Evolutionary conservation across 2,888 invertebrate genomes (phyloP).

Genomic region (Urechis unicinctus): DNA sequence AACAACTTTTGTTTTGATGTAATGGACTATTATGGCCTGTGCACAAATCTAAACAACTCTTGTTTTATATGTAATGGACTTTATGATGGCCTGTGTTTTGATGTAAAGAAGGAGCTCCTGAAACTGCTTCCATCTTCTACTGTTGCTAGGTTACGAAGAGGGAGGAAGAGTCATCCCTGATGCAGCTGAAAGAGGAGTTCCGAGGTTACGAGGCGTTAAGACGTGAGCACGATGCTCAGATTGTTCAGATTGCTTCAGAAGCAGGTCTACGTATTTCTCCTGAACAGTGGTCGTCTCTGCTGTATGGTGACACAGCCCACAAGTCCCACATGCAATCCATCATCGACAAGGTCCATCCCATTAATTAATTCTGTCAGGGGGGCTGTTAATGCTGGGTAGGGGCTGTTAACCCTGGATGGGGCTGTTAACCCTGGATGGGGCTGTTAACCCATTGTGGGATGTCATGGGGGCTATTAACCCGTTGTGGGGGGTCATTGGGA

Average conservation of each 20-base stretch:
- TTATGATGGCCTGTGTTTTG: too few relatives aligned
- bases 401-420: too few relatives aligned
- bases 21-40: too few relatives aligned
- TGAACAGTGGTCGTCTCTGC: slow-evolving; percentile 94
- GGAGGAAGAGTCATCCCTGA: slow-evolving; percentile 91
- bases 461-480: too few relatives aligned
- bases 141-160: slow-evolving; percentile 76
- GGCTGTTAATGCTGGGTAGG: too few relatives aligned
- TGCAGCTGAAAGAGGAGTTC: slow-evolving; percentile 96
- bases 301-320: slow-evolving; percentile 91
- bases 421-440: too few relatives aligned
- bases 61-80: neutral
- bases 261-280: slow-evolving; percentile 94
- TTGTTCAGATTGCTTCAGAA: slow-evolving; percentile 96
- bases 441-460: too few relatives aligned
- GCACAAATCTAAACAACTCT: neutral
- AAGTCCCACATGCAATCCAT: slow-evolving; percentile 92
- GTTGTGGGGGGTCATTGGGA: too few relatives aligned
- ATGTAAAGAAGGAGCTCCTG: neutral
- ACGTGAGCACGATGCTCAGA: slow-evolving; percentile 95
- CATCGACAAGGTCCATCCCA: slow-evolving; percentile 51
- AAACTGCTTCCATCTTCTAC: neutral
- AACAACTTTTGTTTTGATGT: too few relatives aligned
- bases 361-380: neutral
- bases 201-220: slow-evolving; percentile 87